Base-by-base conservation (phyloP, 2,113 vertebrate species). In the Azemiops feae region DNA sequence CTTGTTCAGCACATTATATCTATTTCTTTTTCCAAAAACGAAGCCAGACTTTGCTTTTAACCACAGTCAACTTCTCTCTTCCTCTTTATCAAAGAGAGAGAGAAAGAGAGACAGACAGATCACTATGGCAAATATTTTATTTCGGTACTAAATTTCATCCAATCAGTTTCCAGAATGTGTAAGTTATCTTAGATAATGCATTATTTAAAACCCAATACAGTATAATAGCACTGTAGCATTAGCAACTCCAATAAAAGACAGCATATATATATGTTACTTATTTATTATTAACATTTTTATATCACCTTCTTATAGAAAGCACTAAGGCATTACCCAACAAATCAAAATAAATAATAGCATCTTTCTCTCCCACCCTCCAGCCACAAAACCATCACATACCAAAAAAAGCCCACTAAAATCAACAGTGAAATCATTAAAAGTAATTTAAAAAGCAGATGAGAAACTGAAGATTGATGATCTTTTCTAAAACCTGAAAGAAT, bases 1-100 rank as follows among this genome's bases (percentile, higher is more conserved):
- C 94, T 90, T 22, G 50, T 30, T 74, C 18, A 94, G 92, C 94
- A 95, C 91, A 94, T 52, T 93, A 39, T 90, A 50, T 91, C 92
- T 93, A 94, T 91, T 20, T 22, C 20, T 3, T 27, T n/a, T 53
- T 52, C 55, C 20, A 90, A 57, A 87, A 43, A n/a, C 87, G 34
- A 14, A 0, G 2, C 47, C 53, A 64, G 12, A 14, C 54, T 89
- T 43, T 93, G 20, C 12, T 74, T 88, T 8, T 45, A 69, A 93
- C 4, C 54, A 54, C 23, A 91, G 93, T 25, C 2, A 43, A 7
- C 4, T 20, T 57, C 64, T 0, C 60, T 93, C 50, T 50, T 87
- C 52, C 57, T 39, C 89, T 64, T 5, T 27, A 2, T 30, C 9
- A 58, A 22, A 1, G 11, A 30, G n/a, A 34, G n/a, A 55, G 16